Percentiles rank a stretch among this genome's conserved stretches.
Evolutionary conservation across 2,888 invertebrate genomes (phyloP).

Genomic region (Brachyptera putata): DNA sequence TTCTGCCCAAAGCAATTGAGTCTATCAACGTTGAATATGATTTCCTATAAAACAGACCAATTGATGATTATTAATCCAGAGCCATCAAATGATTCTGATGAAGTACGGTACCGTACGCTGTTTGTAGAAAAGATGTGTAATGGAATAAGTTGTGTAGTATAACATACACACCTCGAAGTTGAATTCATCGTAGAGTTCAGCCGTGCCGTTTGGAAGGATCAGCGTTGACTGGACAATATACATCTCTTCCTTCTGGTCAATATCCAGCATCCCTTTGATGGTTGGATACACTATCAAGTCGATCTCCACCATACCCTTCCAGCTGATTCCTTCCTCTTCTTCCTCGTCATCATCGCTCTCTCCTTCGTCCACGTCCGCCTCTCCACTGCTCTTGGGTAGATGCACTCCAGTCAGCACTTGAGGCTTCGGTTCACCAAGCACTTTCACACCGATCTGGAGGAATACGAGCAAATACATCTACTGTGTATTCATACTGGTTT

Average conservation of each 20-base stretch:
- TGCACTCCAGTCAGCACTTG: constrained; percentile 27
- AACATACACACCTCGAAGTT: constrained; percentile 25
- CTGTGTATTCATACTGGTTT: no score
- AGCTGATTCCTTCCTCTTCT: constrained; percentile 50
- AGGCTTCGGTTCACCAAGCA: constrained; percentile 33
- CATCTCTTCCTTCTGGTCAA: constrained; percentile 51
- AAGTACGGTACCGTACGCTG: no score
- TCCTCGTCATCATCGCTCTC: constrained; percentile 44
- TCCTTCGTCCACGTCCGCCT: constrained; percentile 41
- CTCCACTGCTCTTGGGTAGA: constrained; percentile 26
- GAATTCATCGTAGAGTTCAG: constrained; percentile 55
- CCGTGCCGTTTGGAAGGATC: constrained; percentile 52
- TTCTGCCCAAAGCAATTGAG: no score
- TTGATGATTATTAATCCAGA: no score
- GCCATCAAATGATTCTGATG: no score
- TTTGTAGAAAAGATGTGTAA: not conserved
- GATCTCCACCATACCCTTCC: constrained; percentile 53
- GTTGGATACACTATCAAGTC: constrained; percentile 56
- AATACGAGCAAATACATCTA: not conserved
- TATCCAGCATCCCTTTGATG: constrained; percentile 52
- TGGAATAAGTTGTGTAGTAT: no score
- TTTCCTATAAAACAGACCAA: no score
- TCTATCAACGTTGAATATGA: no score
- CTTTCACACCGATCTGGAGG: constrained; percentile 32
- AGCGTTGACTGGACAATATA: constrained; percentile 50